Conservation (phyloP, 1,140 invertebrate genomes). For the Zaprionus vittiger region DNA sequence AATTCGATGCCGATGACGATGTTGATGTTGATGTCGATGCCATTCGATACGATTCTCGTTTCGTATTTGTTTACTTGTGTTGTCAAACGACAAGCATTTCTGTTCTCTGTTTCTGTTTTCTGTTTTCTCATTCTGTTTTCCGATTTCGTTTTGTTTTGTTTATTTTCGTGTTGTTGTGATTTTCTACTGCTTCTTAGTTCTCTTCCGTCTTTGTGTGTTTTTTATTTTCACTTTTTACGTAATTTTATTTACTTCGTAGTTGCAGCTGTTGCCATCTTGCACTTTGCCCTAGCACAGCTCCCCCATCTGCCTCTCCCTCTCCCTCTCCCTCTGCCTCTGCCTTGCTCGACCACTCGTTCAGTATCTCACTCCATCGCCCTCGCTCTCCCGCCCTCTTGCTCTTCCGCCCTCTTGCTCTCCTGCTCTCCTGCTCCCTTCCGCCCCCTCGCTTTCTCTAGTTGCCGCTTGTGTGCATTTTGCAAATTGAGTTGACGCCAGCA, state of each 20-base stretch:
- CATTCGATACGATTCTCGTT: conserved; percentile 7
- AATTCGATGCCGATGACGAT: neutral
- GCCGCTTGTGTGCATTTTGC: conserved; percentile 55
- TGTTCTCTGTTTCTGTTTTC: neutral
- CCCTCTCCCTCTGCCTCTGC: neutral
- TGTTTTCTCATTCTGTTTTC: neutral
- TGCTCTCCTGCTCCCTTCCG: conserved; percentile 4
- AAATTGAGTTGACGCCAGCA: conserved; percentile 45
- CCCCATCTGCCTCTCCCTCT: neutral
- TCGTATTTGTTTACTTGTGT: conserved; percentile 6
- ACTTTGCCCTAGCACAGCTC: conserved; percentile 40
- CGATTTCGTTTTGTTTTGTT: conserved; percentile 31
- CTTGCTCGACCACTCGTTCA: too few relatives aligned
- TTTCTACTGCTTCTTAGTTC: conserved; percentile 33
- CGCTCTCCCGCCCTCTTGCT: neutral
- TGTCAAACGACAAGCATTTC: conserved; percentile 1
- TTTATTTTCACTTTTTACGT: conserved; percentile 65
- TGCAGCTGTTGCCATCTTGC: conserved; percentile 48
- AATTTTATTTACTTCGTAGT: conserved; percentile 52
- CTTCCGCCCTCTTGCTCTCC: neutral
- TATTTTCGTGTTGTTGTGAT: conserved; percentile 21
- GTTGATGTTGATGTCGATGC: neutral
- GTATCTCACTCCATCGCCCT: conserved; percentile 3
- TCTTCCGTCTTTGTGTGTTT: conserved; percentile 33
- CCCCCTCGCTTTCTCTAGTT: neutral